These are phyloP conservation scores for Delphinapterus leucas DNA, from an alignment of 2,113 vertebrate genomes.

Conservation along the genomic window DNA sequence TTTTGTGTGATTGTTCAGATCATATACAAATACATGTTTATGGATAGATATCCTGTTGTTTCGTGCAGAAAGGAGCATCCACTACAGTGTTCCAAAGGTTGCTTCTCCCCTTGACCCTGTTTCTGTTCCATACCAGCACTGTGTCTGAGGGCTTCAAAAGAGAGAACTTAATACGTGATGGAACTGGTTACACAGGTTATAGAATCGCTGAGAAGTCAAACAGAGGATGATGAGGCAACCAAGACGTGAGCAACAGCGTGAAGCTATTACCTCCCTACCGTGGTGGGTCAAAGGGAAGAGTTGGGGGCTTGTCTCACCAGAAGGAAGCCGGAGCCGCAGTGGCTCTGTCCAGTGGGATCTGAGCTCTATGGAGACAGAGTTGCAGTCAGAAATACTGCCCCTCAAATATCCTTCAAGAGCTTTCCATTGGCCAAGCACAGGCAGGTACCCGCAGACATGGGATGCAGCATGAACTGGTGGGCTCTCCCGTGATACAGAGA, in stretches of 20 bases:
- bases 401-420: not conserved
- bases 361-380: not conserved
- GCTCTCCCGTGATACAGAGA: not conserved
- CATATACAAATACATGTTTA: too few relatives aligned
- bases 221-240: not conserved
- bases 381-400: not conserved
- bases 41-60: not conserved
- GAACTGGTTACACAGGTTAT: not conserved
- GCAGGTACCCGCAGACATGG: not conserved
- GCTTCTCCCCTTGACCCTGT: not conserved
- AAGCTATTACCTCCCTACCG: not conserved
- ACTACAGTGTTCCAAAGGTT: not conserved
- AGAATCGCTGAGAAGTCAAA: not conserved
- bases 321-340: not conserved
- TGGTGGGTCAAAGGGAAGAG: not conserved
- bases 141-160: not conserved
- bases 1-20: not conserved
- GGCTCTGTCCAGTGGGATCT: not conserved
- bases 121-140: not conserved
- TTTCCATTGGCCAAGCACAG: not conserved
- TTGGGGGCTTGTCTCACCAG: not conserved
- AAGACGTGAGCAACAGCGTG: not conserved
- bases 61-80: not conserved
- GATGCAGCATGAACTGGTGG: too few relatives aligned
- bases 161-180: not conserved